Base-by-base conservation (phyloP, 2,888 invertebrate genomes). In the Pilophorus perplexus region DNA sequence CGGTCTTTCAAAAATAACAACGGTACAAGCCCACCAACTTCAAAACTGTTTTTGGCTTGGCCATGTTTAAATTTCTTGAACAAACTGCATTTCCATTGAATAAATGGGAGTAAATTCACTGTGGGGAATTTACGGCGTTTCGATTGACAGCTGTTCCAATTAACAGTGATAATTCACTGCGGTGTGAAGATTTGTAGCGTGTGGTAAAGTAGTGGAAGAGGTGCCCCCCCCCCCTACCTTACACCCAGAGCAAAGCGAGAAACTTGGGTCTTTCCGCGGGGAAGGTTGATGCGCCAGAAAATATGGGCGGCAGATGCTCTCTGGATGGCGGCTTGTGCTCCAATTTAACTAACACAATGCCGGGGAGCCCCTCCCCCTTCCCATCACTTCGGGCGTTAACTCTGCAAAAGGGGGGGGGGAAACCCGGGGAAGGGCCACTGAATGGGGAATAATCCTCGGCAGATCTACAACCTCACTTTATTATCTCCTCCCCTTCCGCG, bases 401-500 rank as follows among this genome's bases (percentile, higher is more conserved):
- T 62, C 62, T 20, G 62, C 44, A n/a, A n/a, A n/a, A n/a, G n/a
- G n/a, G n/a, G n/a, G n/a, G n/a, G n/a, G 38, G 62, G 62, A 62
- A 62, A 62, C 62, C 48, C 46, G 62, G 48, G n/a, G n/a, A n/a
- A n/a, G n/a, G 62, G 62, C 62, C 62, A 62, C 62, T 65, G 64
- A 65, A 65, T 65, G 64, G 64, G 64, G 52, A 65, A 65, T 65
- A 65, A 65, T 65, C 54, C 66, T 66, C 52, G 57, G 66, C 66
- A 66, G 66, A 66, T 66, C 66, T 66, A 66, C 66, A 66, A 52
- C 66, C 66, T 57, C 66, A 66, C 66, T 66, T 66, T 66, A 66
- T 66, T 66, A 66, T 66, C 66, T 66, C 48, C 44, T 18, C 55
- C 54, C 48, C 48, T 55, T 55, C 55, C 20, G 55, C 55, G n/a